Percentiles rank a stretch among this genome's conserved stretches.
These are phyloP conservation scores for Sebastiscus tertius DNA, from an alignment of 2,797 vertebrate species.

Conservation along the genomic window DNA sequence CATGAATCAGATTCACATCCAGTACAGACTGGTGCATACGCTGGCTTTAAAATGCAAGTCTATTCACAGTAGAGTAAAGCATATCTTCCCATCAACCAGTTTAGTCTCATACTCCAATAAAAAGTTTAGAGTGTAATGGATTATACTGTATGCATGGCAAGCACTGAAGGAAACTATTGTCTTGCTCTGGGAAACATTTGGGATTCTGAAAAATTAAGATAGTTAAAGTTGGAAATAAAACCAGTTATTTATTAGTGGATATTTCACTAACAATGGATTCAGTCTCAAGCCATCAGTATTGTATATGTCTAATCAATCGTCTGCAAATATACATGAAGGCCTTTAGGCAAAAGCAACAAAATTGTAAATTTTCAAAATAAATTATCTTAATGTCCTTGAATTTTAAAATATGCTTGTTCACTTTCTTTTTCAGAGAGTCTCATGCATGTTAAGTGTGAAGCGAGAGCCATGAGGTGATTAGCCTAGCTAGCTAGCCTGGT, in stretches of 20 bases:
- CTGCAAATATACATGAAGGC: neutral
- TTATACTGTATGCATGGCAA: neutral
- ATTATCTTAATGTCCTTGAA: neutral
- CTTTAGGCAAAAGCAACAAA: neutral
- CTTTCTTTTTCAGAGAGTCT: neutral
- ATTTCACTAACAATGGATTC: neutral
- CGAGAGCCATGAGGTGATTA: neutral
- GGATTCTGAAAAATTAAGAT: neutral
- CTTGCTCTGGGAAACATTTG: neutral
- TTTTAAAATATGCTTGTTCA: neutral
- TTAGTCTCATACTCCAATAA: too few species aligned
- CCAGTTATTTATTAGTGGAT: neutral
- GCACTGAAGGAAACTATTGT: neutral
- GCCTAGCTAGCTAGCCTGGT: neutral
- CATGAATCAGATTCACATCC: constrained; percentile 60
- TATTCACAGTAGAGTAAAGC: neutral
- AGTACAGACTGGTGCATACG: neutral
- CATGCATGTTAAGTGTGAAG: neutral
- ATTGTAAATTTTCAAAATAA: neutral
- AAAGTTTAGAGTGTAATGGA: too few species aligned
- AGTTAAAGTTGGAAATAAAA: neutral
- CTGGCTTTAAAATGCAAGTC: neutral
- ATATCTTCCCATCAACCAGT: neutral
- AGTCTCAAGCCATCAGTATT: neutral
- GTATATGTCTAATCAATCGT: neutral